Evolutionary conservation across 2,888 invertebrate species (phyloP), one percentile per base, ranked within the genome.

Genomic region (Holacanthella duospinosa): DNA sequence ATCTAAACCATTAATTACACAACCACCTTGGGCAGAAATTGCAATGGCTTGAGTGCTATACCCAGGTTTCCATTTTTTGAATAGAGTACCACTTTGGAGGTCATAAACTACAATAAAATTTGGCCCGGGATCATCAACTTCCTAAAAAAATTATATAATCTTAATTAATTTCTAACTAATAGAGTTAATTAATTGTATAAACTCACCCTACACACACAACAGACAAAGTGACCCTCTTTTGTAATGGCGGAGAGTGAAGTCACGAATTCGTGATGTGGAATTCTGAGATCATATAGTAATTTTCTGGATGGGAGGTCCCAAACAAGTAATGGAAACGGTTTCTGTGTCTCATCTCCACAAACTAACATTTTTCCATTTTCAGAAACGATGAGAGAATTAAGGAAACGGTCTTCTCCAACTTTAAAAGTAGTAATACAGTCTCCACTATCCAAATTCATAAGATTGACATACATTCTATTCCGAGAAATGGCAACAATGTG

Each of bases 61-160:
- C 28, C 86, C 86, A 1, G 90, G 89, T 78, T 91, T 91, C 89
- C 91, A 90, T 78, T 91, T 92, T 79, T 91, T 91, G 80, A 92
- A 92, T 71, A 92, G 77, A 0, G 91, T 91, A 61, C 92, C 92
- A 68, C 89, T 91, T 78, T 89, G 88, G 56, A 93, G 81, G 79
- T 93, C 92, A 77, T 92, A 92, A 57, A 92, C 90, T 59, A 91
- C 89, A 62, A 92, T 88, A 79, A 91, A 92, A 80, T 90, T 91
- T 0, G 90, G 89, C 65, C 85, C 84, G 0, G 88, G 86, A 75
- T 89, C 89, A 74, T 84, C 84, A 43, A 86, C 80, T 77, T 86
- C 86, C 77, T 84, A 80, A 6, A 63, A 53, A 60, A 36, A 16
- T 9, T 6, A 36, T 16, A 36, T 36, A 9, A 43, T 4, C 25